Percentiles rank a stretch among this genome's conserved stretches.
Conservation (phyloP, 2,888 invertebrate genomes). For the Myathropa florea region DNA sequence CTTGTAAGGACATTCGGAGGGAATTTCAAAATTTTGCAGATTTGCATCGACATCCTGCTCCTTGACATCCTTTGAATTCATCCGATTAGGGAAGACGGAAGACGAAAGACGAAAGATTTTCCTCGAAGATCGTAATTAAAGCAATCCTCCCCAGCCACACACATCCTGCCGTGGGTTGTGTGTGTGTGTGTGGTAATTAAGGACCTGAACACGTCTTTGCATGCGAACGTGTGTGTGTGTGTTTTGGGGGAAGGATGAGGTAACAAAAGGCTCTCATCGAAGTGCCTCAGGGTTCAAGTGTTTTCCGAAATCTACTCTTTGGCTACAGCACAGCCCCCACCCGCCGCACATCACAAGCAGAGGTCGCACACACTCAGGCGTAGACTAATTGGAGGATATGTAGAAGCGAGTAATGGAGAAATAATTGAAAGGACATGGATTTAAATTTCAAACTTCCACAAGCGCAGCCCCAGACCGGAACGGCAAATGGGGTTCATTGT, state of each 20-base stretch:
- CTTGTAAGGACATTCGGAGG: slow-evolving; percentile 19
- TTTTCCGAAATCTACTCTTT: slow-evolving; percentile 39
- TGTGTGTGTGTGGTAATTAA: slow-evolving; percentile 61
- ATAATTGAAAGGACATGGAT: slow-evolving; percentile 69
- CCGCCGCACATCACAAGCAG: slow-evolving; percentile 1
- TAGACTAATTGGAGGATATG: slow-evolving; percentile 56
- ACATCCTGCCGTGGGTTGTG: not conserved
- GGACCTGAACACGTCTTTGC: slow-evolving; percentile 37
- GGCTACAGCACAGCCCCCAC: not conserved
- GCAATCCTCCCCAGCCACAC: slow-evolving; percentile 34
- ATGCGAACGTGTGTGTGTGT: slow-evolving; percentile 14
- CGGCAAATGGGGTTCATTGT: not conserved
- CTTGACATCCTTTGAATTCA: slow-evolving; percentile 37
- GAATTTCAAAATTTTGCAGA: slow-evolving; percentile 45
- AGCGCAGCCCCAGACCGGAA: slow-evolving; percentile 19
- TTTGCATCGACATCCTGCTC: slow-evolving; percentile 60
- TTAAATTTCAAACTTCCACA: slow-evolving; percentile 47
- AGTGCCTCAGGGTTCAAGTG: slow-evolving; percentile 57
- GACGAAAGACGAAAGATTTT: slow-evolving; percentile 42
- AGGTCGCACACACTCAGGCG: slow-evolving; percentile 1
- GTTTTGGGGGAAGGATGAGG: slow-evolving; percentile 24
- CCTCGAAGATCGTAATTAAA: slow-evolving; percentile 63
- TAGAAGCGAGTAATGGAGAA: slow-evolving; percentile 59
- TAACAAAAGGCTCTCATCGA: slow-evolving; percentile 37
- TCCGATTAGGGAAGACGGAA: slow-evolving; percentile 32